Evolutionary conservation across 1,140 invertebrate genomes (phyloP), one percentile per base, ranked within the genome.

Genomic region (Calliphora vicina): DNA sequence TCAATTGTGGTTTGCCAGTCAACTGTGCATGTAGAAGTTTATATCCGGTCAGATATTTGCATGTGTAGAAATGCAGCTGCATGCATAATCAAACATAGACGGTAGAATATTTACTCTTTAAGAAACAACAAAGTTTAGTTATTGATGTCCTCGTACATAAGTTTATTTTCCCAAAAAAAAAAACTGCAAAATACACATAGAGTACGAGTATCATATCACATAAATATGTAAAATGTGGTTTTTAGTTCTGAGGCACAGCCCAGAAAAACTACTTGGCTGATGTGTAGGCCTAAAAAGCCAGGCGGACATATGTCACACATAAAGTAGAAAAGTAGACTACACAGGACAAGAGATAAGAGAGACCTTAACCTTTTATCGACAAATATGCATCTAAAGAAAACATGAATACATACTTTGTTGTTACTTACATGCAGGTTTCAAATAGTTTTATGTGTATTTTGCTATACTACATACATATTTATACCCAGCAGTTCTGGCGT

Each of bases 361-460:
- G 61, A 67, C 61, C 61, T 67, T 67, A 67, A 67, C 61, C 61
- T 67, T 67, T 67, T 67, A 67, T 67, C 61, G 61, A 67, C 61
- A 67, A 67, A 23, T 67, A 20, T 67, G 61, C 61, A 67, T 25
- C 61, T 12, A 67, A 67, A 67, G 61, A 67, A 67, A 67, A 67
- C 61, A 23, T 23, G 50, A 17, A 35, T 35, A 50, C 45, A 35
- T 35, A 50, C 45, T 50, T 35, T 50, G 45, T 50, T 50, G 17
- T 50, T 50, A 13, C 45, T 35, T n/a, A 57, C 50, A 67, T 67
- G 61, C 61, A 67, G 61, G 61, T 17, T 67, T 2, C n/a, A 23
- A 10, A 25, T n/a, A 67, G n/a, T n/a, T n/a, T n/a, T 67, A 23
- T 67, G n/a, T 10, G 25, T 67, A n/a, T 67, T 50, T 67, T 35